phyloP scores from a whole-genome alignment of 2,797 vertebrate species.

The Paedocypris micromegethes region DNA sequence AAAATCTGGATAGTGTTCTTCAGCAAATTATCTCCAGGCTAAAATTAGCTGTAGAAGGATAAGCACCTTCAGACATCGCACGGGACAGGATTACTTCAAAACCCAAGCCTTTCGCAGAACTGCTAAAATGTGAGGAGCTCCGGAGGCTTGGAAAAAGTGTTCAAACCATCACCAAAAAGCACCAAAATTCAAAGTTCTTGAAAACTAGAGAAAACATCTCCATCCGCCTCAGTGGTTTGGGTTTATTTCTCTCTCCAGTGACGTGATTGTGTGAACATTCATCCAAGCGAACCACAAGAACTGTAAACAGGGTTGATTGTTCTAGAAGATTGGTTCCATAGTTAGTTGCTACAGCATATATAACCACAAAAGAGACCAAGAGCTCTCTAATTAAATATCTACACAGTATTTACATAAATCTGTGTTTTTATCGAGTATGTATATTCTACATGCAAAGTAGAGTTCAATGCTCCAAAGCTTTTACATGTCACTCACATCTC shows the following conservation, averaged over 20 bases:
- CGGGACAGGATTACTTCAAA: conserved; percentile 64
- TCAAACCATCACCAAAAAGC: background rate
- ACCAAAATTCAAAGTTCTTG: too few species aligned
- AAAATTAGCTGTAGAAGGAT: conserved; percentile 68
- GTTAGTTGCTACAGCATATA: conserved; percentile 2
- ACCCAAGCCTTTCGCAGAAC: conserved; percentile 66
- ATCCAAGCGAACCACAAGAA: conserved; percentile 8
- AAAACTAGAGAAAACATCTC: background rate
- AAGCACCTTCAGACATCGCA: conserved; percentile 64
- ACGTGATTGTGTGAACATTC: conserved; percentile 20
- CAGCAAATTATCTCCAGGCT: conserved; percentile 63
- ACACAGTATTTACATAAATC: background rate
- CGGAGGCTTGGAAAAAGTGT: conserved; percentile 70
- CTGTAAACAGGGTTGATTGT: conserved; percentile 14
- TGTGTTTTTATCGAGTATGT: background rate
- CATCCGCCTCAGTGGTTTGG: conserved; percentile 9
- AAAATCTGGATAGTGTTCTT: conserved; percentile 59
- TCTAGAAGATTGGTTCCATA: background rate
- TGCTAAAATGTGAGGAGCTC: conserved; percentile 74
- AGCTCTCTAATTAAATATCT: background rate
- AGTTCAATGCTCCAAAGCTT: conserved; percentile 51
- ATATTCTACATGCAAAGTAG: conserved; percentile 49
- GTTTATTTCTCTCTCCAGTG: conserved; percentile 26
- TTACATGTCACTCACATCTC: conserved; percentile 61
- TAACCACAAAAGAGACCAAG: conserved; percentile 7